phyloP scores from a whole-genome alignment of 1,140 invertebrate genomes.

The Oncopeltus fasciatus region DNA sequence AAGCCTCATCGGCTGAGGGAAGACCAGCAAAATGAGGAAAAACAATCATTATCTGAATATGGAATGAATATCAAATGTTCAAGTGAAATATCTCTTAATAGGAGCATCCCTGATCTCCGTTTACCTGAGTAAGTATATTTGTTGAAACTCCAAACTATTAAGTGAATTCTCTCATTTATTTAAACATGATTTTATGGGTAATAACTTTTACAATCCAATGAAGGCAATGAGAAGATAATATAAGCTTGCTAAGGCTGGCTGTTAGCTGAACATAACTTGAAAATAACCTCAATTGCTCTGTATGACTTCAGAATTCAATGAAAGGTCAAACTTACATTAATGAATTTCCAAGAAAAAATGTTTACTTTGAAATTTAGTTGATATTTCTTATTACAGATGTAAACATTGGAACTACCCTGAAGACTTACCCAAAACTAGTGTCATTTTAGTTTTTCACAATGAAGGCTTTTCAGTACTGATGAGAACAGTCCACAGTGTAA shows the following conservation, averaged over 20 bases:
- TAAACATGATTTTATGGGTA: no score
- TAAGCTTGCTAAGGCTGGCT: no score
- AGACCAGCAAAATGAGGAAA: constrained; percentile 58
- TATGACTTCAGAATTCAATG: no score
- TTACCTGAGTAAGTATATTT: constrained; percentile 58
- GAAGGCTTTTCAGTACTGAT: constrained; percentile 91
- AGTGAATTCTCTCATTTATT: no score
- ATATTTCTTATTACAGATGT: constrained; percentile 52
- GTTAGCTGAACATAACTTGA: no score
- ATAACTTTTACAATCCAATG: no score
- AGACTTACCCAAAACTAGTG: constrained; percentile 75
- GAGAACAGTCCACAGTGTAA: constrained; percentile 90
- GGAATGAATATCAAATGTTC: constrained; percentile 96
- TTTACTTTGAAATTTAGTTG: no score
- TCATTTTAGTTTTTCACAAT: constrained; percentile 98
- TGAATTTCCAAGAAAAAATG: no score
- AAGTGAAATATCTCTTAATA: constrained; percentile 72
- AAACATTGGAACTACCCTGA: constrained; percentile 92
- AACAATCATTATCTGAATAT: constrained; percentile 68
- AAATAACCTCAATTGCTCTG: no score
- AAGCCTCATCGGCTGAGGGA: constrained; percentile 55
- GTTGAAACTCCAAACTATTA: no score
- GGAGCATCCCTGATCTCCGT: constrained; percentile 75
- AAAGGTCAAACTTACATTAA: no score
- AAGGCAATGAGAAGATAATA: no score